Evolutionary conservation across 1,140 invertebrate species (phyloP).

Genomic region (Saccostrea cuccullata): DNA sequence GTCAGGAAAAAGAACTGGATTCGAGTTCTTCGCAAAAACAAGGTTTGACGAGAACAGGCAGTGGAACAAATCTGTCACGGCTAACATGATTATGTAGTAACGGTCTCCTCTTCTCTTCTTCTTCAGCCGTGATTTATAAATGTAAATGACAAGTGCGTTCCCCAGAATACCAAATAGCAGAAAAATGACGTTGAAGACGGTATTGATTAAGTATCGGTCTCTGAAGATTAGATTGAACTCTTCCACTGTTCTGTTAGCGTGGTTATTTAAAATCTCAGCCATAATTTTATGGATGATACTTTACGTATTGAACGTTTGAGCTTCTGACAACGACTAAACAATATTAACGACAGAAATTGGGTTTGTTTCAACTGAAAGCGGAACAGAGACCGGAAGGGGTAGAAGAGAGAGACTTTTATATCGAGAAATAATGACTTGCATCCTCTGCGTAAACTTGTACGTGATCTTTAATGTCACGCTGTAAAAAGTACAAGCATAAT

Average conservation of each 20-base stretch:
- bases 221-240: not conserved
- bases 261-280: not conserved
- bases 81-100: conserved; percentile 14
- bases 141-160: conserved; percentile 56
- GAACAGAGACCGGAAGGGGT: not conserved
- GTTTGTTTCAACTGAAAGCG: not conserved
- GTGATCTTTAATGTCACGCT: not conserved
- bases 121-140: not conserved
- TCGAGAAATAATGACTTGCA: not conserved
- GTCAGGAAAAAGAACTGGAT: conserved; percentile 17
- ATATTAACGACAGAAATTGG: not conserved
- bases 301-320: not conserved
- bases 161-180: conserved; percentile 46
- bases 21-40: conserved; percentile 27
- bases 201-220: not conserved
- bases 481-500: not conserved
- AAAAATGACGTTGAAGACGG: conserved; percentile 26
- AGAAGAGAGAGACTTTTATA: not conserved
- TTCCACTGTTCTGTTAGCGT: not conserved
- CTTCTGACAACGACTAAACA: not conserved
- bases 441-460: not conserved
- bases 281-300: not conserved
- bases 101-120: conserved; percentile 11
- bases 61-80: not conserved
- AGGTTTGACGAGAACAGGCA: conserved; percentile 29